Evolutionary conservation across 2,888 invertebrate species (phyloP).

Genomic region (Apodemia hepburni): DNA sequence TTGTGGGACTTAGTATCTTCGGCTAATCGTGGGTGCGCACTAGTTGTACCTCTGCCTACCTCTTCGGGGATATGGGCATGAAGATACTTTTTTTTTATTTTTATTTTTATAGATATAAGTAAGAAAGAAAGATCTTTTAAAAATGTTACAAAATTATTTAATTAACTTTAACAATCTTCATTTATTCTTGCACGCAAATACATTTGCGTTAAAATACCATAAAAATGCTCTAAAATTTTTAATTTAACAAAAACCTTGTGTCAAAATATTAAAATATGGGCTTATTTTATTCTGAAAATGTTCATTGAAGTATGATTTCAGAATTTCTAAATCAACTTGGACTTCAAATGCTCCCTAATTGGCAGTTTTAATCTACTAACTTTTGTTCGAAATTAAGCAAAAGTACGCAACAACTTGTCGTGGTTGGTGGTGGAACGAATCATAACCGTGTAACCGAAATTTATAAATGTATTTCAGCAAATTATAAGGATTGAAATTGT

Average conservation of each 20-base stretch:
- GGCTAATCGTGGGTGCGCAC: too few species aligned
- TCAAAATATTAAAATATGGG: constrained; percentile 52
- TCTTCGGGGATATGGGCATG: too few species aligned
- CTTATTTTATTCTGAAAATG: constrained; percentile 55
- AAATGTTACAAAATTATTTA: too few species aligned
- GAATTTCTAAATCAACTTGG: constrained; percentile 75
- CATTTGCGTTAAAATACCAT: too few species aligned
- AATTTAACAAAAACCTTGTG: background rate
- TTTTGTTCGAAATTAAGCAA: constrained; percentile 71
- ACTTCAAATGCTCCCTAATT: constrained; percentile 76
- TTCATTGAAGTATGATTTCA: constrained; percentile 74
- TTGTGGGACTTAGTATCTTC: too few species aligned
- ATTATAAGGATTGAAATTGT: constrained; percentile 56
- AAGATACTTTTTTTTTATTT: too few species aligned
- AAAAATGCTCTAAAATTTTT: background rate
- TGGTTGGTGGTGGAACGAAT: constrained; percentile 68
- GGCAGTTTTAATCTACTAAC: constrained; percentile 79
- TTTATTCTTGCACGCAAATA: too few species aligned
- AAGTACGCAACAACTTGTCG: constrained; percentile 73
- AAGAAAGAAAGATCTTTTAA: too few species aligned
- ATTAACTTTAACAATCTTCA: too few species aligned
- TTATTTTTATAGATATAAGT: too few species aligned
- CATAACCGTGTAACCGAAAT: constrained; percentile 65
- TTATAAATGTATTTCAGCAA: constrained; percentile 61
- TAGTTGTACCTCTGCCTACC: too few species aligned